phyloP scores from a whole-genome alignment of 2,113 vertebrate species.

The Edolisoma coerulescens region DNA sequence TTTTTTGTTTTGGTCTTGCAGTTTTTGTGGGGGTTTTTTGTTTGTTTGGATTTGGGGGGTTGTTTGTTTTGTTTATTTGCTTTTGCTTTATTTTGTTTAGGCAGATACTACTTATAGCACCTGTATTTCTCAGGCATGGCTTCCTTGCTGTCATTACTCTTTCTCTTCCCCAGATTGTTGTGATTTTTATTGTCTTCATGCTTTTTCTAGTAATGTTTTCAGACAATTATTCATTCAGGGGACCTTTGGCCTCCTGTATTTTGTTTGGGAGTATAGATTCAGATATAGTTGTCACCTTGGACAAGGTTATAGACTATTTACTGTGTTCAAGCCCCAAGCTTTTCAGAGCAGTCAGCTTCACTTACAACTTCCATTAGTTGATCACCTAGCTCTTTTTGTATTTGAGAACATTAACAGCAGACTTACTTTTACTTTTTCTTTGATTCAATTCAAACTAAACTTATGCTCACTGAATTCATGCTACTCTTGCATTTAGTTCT shows the following conservation, averaged over 20 bases:
- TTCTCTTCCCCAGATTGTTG: not conserved
- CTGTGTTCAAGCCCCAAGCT: not conserved
- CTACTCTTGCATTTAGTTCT: not conserved
- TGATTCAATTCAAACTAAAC: not conserved
- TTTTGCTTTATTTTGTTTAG: not conserved
- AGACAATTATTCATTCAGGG: not conserved
- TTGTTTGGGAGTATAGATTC: not conserved
- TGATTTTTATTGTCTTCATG: not conserved
- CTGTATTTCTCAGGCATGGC: not conserved
- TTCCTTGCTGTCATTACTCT: not conserved
- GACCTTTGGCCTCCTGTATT: not conserved
- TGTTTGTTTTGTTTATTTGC: not conserved
- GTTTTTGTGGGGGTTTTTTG: not conserved
- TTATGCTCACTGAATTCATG: not conserved
- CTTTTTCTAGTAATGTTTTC: not conserved
- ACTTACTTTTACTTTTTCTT: not conserved
- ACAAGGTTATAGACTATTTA: not conserved
- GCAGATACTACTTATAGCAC: not conserved
- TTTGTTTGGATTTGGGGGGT: not conserved
- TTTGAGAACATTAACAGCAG: not conserved
- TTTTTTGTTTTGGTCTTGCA: not conserved
- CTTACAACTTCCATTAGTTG: not conserved
- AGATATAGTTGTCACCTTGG: not conserved
- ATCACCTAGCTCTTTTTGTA: not conserved
- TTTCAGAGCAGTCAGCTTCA: not conserved